A percentile compares a stretch with the other conserved stretches of the same genome.
Evolutionary conservation across 2,113 vertebrate genomes (phyloP).

Genomic region (Pungitius pungitius): DNA sequence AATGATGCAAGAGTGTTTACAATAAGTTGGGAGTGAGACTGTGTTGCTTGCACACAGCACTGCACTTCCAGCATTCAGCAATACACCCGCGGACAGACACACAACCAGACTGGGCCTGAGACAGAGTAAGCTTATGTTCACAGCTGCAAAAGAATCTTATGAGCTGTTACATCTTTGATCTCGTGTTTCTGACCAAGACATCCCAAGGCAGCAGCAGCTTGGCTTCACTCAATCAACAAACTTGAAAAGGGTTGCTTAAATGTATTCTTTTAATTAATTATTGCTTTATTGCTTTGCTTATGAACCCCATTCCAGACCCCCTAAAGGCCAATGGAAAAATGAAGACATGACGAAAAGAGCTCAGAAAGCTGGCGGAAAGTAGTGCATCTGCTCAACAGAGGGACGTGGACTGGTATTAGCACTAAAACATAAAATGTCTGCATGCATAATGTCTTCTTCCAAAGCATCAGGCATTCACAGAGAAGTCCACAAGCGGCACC

Average conservation of each 20-base stretch:
- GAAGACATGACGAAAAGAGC: slow-evolving; percentile 4
- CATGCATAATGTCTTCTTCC: not conserved
- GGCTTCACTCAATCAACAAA: slow-evolving; percentile 16
- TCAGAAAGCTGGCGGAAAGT: slow-evolving; percentile 17
- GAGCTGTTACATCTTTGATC: slow-evolving; percentile 15
- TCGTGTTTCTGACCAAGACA: not conserved
- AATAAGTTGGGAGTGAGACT: too few relatives aligned
- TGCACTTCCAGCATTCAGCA: not conserved
- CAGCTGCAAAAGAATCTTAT: slow-evolving; percentile 7
- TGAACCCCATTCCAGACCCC: slow-evolving; percentile 17
- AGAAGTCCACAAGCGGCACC: not conserved
- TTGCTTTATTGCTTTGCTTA: slow-evolving; percentile 28
- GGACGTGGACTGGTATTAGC: slow-evolving; percentile 15
- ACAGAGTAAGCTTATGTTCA: not conserved
- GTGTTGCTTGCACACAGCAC: too few relatives aligned
- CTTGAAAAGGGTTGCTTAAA: slow-evolving; percentile 5
- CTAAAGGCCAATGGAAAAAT: slow-evolving; percentile 13
- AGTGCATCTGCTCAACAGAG: slow-evolving; percentile 36
- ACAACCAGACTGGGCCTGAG: not conserved
- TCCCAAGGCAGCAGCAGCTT: not conserved
- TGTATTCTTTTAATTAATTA: slow-evolving; percentile 28
- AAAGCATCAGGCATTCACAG: not conserved
- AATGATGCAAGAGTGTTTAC: not conserved
- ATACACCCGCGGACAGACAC: not conserved
- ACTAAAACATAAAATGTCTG: slow-evolving; percentile 13